Evolutionary conservation across 2,113 vertebrate species (phyloP), one percentile per base, ranked within the genome.

Genomic region (Amazona guildingii): DNA sequence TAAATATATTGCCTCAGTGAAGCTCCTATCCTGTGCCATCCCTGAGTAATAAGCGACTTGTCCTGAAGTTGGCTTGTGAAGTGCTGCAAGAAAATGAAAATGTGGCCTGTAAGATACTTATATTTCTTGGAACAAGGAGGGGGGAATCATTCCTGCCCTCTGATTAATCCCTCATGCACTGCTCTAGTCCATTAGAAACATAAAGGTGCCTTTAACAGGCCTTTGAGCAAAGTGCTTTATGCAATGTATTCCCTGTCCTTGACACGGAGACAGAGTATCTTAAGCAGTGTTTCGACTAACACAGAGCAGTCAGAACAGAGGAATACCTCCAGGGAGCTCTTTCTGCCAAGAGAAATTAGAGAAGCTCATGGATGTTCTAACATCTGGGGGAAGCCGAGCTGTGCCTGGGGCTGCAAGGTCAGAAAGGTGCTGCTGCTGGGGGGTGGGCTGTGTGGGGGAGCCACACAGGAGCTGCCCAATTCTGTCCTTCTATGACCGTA

Each of bases 151-250:
- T 76, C n/a, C 69, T 92, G 77, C 63, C 86, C 62, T 94, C 70
- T 80, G 95, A 91, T 89, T 92, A 94, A 93, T 95, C 88, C 74
- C 49, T 88, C 70, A 51, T 39, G 74, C 83, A 69, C 70, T 46
- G 63, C 81, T 94, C 25, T 83, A 92, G 81, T 83, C 92, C 94
- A 94, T 92, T 91, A 94, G 41, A 84, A 84, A 89, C 59, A 66
- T 49, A 83, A 91, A 94, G 80, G 67, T 88, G 83, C 91, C 96
- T 95, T 94, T 95, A 95, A 93, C 90, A 91, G 92, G 83, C 69
- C 83, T 77, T 57, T 79, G 94, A 97, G 92, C 62, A 89, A 92
- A 93, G 88, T 67, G 74, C 49, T 95, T 95, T 92, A 89, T 83
- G 91, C 88, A 93, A 70, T 7, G 0, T 39, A 17, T 51, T 94